Evolutionary conservation across 2,113 vertebrate genomes (phyloP).

Genomic region (Donacobius atricapilla): DNA sequence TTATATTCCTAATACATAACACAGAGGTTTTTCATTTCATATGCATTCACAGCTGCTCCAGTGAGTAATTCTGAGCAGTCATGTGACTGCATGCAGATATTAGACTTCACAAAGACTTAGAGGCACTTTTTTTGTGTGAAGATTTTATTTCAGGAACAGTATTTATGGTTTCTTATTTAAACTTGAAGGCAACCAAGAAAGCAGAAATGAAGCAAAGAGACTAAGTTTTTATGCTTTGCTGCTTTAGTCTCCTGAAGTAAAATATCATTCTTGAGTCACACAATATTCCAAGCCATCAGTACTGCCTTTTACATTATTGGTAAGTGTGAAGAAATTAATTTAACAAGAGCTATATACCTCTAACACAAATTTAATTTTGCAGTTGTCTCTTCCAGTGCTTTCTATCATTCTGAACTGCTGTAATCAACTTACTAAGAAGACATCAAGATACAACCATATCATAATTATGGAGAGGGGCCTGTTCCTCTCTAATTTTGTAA

Average conservation of each 20-base stretch:
- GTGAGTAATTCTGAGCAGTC: constrained; percentile 26
- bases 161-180: constrained; percentile 50
- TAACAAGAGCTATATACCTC: neutral
- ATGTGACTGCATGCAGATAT: neutral
- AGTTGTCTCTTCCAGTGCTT: neutral
- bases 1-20: constrained; percentile 14
- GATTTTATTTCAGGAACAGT: constrained; percentile 46
- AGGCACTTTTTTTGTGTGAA: neutral
- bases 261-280: neutral
- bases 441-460: neutral
- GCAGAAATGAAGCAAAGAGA: constrained; percentile 5
- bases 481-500: neutral
- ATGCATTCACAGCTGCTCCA: constrained; percentile 15
- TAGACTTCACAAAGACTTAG: constrained; percentile 10
- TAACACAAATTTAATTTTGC: constrained; percentile 2
- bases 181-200: constrained; percentile 9
- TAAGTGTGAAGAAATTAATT: neutral
- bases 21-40: neutral
- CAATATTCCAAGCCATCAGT: neutral
- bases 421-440: neutral
- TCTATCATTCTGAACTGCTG: neutral
- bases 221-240: constrained; percentile 7
- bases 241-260: neutral
- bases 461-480: neutral
- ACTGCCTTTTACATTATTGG: neutral